Conservation (phyloP, 2,888 invertebrate species). For the Eilema caniola region DNA sequence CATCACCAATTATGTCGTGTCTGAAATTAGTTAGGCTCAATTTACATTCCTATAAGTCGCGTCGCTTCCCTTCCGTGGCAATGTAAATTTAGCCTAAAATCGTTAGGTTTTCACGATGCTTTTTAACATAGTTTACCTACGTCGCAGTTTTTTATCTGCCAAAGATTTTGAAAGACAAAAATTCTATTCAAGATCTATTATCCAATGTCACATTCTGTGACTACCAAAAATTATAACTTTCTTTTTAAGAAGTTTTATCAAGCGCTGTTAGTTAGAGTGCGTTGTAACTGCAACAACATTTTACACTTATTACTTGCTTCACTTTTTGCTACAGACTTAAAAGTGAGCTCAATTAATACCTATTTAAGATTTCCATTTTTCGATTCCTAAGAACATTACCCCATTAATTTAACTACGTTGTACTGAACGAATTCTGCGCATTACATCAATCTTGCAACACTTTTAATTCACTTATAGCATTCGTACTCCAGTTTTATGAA, state of each 20-base stretch:
- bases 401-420: conserved; percentile 22
- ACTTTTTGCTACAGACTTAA: not conserved
- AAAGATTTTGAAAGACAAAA: not conserved
- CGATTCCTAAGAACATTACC: conserved; percentile 3
- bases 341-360: not conserved
- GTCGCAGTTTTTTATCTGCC: not conserved
- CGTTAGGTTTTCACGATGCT: conserved; percentile 7
- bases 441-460: conserved; percentile 48
- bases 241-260: not conserved
- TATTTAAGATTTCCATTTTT: conserved; percentile 2
- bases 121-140: not conserved
- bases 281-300: not conserved
- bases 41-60: not conserved
- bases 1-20: conserved; percentile 30
- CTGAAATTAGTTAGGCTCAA: conserved; percentile 21
- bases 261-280: not conserved
- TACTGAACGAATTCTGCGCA: conserved; percentile 31
- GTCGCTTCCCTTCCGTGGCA: conserved; percentile 1
- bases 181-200: not conserved
- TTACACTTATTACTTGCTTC: not conserved
- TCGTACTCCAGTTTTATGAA: conserved; percentile 43
- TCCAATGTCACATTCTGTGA: not conserved
- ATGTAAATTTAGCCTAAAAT: conserved; percentile 30
- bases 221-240: not conserved
- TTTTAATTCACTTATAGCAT: conserved; percentile 39